Conservation (phyloP, 2,113 vertebrate genomes). For the Mustela lutreola region DNA sequence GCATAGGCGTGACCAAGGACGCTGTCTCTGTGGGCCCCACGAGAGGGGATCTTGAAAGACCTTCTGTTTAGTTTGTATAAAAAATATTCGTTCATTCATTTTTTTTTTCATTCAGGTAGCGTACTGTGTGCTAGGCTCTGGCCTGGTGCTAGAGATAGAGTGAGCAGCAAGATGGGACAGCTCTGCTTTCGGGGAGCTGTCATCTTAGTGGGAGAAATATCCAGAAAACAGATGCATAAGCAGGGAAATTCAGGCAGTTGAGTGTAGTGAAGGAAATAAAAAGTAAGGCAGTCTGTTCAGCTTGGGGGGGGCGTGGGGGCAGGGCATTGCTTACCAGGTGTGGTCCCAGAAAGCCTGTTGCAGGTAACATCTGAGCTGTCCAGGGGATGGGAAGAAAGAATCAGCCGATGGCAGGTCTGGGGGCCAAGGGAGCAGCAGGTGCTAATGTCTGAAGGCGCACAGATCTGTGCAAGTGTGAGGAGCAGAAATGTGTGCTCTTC, state of each 20-base stretch:
- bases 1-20: neutral
- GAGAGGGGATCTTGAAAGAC: constrained; percentile 13
- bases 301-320: neutral
- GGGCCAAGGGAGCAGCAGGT: neutral
- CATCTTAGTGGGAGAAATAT: constrained; percentile 47
- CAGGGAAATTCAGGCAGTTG: constrained; percentile 2
- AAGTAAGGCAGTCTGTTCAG: neutral
- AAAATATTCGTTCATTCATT: neutral
- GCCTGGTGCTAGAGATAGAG: neutral
- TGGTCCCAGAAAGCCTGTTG: neutral
- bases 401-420: neutral
- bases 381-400: neutral
- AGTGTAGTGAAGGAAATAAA: constrained; percentile 34
- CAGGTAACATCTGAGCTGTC: neutral
- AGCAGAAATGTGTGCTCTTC: neutral
- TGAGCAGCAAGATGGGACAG: neutral
- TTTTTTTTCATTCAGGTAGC: neutral
- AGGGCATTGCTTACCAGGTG: neutral
- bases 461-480: neutral
- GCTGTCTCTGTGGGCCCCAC: neutral
- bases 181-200: neutral
- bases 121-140: neutral
- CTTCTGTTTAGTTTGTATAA: neutral
- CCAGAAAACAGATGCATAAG: neutral
- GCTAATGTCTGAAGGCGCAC: neutral